Evolutionary conservation across 2,113 vertebrate genomes (phyloP).

Genomic region (Xerus inauris): DNA sequence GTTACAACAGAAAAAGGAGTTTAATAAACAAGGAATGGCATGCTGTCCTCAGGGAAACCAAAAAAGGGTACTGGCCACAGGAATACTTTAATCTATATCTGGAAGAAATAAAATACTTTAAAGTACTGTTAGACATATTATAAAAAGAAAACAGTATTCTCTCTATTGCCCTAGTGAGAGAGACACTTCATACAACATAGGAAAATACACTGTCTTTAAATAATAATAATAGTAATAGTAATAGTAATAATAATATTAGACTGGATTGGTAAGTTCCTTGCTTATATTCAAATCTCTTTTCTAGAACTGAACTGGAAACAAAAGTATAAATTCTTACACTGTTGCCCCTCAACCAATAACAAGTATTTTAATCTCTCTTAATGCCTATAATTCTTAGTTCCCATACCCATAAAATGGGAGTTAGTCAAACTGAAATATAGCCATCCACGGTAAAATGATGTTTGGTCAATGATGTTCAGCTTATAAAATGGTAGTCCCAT

Average conservation of each 20-base stretch:
- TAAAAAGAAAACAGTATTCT: neutral
- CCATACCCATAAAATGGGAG: neutral
- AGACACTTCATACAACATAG: neutral
- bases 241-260: neutral
- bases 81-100: neutral
- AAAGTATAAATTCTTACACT: neutral
- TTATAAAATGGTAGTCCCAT: neutral
- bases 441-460: accelerated
- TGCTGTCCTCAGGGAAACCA: neutral
- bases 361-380: neutral
- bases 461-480: no score
- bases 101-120: neutral
- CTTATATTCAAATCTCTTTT: neutral
- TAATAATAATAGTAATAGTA: neutral
- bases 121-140: neutral
- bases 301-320: neutral
- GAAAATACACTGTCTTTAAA: neutral
- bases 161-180: neutral
- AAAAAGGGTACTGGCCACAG: neutral
- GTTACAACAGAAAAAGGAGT: neutral
- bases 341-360: neutral
- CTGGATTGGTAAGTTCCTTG: neutral
- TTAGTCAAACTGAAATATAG: no score
- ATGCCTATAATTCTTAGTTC: neutral
- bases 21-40: neutral